Base-by-base conservation (phyloP, 2,113 vertebrate genomes). In the Melanocharis versteri region DNA sequence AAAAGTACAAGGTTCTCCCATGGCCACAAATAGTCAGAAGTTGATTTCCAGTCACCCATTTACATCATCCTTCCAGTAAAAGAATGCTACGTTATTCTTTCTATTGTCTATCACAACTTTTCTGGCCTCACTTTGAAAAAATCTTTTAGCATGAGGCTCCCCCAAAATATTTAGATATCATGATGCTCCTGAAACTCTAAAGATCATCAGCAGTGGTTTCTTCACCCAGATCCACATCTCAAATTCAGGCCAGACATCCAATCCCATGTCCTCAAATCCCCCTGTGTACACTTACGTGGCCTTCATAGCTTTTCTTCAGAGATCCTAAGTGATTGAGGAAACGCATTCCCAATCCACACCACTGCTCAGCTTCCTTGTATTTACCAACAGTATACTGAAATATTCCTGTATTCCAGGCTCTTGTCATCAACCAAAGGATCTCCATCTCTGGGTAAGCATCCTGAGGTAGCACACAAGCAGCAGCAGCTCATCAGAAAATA, bases 381-480 rank as follows among this genome's bases (percentile, higher is more conserved):
- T 98, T 98, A 18, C 95, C 96, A 81, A 94, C 69, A 30, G 97
- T 98, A 85, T 98, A 99, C 78, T 99, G 97, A 95, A 98, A 85
- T 87, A 99, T 98, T 64, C 99, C 99, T 24, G 97, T 98, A 89
- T 99, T 99, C 99, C 99, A 99, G 33, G 99, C 98, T 81, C 98
- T 98, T 70, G 98, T 98, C 98, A 99, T 98, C 95, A 99, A 80
- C 99, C 99, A 99, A 94, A 99, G 95, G 83, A 98, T 97, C 97
- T 99, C 99, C 82, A 96, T 87, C 97, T 99, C 98, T 77, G 99
- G 99, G 83, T 99, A 99, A 86, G 96, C 93, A 35, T 96, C 78
- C 98, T 98, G 89, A 68, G 92, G 44, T 3, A 75, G 37, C 50
- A 94, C 86, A 90, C 22, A 92, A 90, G 37, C 51, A 87, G 37